These are phyloP conservation scores for Drosophila trapezifrons DNA, from an alignment of 1,140 invertebrate genomes.

Conservation along the genomic window DNA sequence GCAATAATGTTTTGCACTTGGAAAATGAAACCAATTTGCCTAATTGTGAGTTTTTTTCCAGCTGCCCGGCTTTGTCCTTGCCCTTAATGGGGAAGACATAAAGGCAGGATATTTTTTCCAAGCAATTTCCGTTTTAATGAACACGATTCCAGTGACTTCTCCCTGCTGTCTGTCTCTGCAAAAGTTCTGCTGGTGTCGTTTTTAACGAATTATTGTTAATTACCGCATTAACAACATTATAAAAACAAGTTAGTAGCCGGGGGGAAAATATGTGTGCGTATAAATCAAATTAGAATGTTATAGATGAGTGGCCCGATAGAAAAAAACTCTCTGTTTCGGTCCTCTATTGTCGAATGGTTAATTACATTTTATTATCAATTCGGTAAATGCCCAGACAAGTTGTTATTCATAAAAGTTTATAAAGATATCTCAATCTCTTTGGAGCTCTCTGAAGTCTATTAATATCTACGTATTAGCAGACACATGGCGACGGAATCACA, in stretches of 20 bases:
- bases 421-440: not conserved
- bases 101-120: slow-evolving; percentile 2
- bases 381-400: not conserved
- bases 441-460: slow-evolving; percentile 13
- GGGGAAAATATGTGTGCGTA: slow-evolving; percentile 7
- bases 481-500: slow-evolving; percentile 1
- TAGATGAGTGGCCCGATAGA: not conserved
- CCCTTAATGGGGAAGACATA: not conserved
- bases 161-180: not conserved
- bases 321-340: slow-evolving; percentile 1
- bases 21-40: slow-evolving; percentile 4
- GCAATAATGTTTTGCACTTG: slow-evolving; percentile 10
- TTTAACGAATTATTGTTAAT: slow-evolving; percentile 57
- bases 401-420: slow-evolving; percentile 1
- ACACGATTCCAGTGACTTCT: not conserved
- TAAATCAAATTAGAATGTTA: slow-evolving; percentile 25
- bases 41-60: slow-evolving; percentile 5
- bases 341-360: not conserved
- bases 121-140: slow-evolving; percentile 3
- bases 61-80: not conserved
- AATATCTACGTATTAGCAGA: slow-evolving; percentile 23
- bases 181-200: slow-evolving; percentile 34
- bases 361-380: slow-evolving; percentile 16
- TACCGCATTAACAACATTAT: slow-evolving; percentile 39
- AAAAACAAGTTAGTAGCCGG: slow-evolving; percentile 39